Evolutionary conservation across 2,113 vertebrate species (phyloP).

Genomic region (Phylloscopus trochiloides): DNA sequence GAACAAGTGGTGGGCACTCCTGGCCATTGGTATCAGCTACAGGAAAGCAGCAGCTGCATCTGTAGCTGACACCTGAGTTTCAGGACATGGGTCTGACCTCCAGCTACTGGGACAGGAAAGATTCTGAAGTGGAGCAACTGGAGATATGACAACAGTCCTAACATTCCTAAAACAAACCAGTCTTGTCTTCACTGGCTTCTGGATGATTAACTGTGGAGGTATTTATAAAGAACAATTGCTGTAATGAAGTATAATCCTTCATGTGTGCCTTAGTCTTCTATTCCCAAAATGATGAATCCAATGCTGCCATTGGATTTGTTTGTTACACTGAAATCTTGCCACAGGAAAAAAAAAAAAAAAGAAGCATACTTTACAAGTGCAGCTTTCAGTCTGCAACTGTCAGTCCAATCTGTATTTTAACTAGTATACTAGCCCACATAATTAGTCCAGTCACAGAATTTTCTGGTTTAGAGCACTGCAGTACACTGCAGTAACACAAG

Average conservation of each 20-base stretch:
- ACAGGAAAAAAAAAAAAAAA: neutral
- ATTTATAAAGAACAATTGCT: neutral
- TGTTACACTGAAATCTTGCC: neutral
- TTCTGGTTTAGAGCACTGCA: neutral
- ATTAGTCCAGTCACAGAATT: neutral
- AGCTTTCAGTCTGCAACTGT: neutral
- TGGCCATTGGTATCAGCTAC: neutral
- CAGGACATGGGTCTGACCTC: neutral
- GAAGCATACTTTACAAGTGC: neutral
- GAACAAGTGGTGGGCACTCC: rapidly evolving
- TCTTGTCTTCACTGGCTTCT: neutral
- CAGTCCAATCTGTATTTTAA: neutral
- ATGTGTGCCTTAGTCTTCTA: neutral
- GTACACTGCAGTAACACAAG: neutral
- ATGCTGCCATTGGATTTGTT: neutral
- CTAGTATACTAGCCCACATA: neutral
- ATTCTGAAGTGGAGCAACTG: neutral
- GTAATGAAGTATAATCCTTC: neutral
- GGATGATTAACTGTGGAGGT: neutral
- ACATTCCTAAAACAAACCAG: neutral
- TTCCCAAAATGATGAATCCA: neutral
- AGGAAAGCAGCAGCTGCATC: neutral
- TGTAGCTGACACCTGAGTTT: neutral
- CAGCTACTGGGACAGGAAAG: neutral
- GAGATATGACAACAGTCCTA: neutral